Evolutionary conservation across 2,113 vertebrate species (phyloP), one percentile per base, ranked within the genome.

Genomic region (Romanogobio albipinnatus): DNA sequence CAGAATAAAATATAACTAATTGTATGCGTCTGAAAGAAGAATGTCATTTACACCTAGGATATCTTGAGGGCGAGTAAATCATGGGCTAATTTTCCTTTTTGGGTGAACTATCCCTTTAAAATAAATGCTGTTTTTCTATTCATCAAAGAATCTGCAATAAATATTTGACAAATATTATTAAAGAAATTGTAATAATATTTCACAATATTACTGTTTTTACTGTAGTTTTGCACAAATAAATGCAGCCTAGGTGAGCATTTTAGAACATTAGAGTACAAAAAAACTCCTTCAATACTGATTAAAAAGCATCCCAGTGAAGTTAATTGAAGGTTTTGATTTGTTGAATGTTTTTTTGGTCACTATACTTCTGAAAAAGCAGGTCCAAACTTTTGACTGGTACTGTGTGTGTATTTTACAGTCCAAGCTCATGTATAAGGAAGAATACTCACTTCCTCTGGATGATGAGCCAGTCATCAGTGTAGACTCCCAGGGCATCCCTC

Each of bases 401-500:
- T 56, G 17, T 7, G 17, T 47, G 22, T 39, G n/a, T 79, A 26
- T 45, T 61, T 26, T 36, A 45, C 4, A 39, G 24, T 53, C 5
- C 1, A 82, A 36, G n/a, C 22, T 64, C 17, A 62, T 4, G 14
- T 29, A 15, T 4, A 4, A 39, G 19, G 58, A 43, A 59, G 59
- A 58, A 61, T 74, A 93, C 96, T 89, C 91, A 97, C 97, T 95
- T 98, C 89, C 97, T 94, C 47, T 94, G 95, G 81, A 96, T 95
- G 49, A 97, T 93, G 84, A 97, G 93, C 97, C 97, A 98, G 91
- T 98, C 94, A 81, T 98, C 96, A 0, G 95, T 96, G 91, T 98
- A 98, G 91, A 96, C 95, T 26, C 94, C 94, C 84, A 98, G 91
- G 0, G 96, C 96, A 15, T 96, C 96, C 86, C 96, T 93, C 87